Base-by-base conservation (phyloP, 2,888 invertebrate genomes). In the Drosophila nigricruria region DNA sequence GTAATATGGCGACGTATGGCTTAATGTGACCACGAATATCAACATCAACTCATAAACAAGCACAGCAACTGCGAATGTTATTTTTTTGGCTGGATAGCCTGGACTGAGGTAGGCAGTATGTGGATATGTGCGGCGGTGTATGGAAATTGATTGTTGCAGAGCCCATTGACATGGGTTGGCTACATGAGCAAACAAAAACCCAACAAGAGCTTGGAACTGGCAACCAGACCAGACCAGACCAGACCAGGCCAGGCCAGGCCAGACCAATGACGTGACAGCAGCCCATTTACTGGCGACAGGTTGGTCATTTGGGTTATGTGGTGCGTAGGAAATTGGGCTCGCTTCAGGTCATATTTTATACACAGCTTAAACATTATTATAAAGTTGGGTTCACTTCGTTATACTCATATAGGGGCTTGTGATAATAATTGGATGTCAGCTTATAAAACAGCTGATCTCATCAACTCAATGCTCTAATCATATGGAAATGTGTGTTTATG, bases 21-120 rank as follows among this genome's bases (percentile, higher is more conserved):
- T 83, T 86, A 82, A 82, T 89, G 88, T 78, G 84, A 72, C 85
- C 89, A 81, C 81, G 82, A 87, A 81, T 89, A 89, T 84, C 85
- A 87, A 84, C 87, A 86, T 70, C 84, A 73, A 81, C 88, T 75
- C 84, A 83, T 81, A 80, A 86, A 73, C 81, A 75, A 82, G 62
- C 60, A 59, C 67, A 70, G 60, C 56, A 57, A 62, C 59, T 58
- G 58, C 58, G 58, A 58, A 58, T 67, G 43, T 66, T 45, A 36
- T 45, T 38, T 34, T 25, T 30, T 16, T 38, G 47, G 60, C 36
- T 14, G 52, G 25, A 23, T 5, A 34, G 52, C 36, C 23, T 16
- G 16, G 25, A 25, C 52, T 3, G 52, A n/a, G 36, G 53, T 10
- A n/a, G 34, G 32, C 50, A 25, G 54, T 58, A 63, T 52, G 56